phyloP scores from a whole-genome alignment of 2,113 vertebrate genomes.

The Chaenogobius annularis region DNA sequence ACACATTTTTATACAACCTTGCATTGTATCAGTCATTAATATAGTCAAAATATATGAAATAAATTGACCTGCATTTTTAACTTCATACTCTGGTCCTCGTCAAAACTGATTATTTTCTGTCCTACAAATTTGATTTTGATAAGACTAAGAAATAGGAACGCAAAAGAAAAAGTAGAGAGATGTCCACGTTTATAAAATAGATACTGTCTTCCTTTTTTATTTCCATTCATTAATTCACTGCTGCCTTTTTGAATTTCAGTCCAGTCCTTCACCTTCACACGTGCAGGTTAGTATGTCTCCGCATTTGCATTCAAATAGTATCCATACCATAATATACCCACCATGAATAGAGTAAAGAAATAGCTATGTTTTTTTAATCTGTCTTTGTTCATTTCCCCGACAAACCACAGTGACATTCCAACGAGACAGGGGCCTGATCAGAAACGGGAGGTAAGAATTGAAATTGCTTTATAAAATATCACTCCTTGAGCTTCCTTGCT shows the following conservation, averaged over 20 bases:
- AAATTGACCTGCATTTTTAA: not conserved
- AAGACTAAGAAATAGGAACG: not conserved
- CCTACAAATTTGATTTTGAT: not conserved
- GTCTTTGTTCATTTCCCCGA: constrained; percentile 24
- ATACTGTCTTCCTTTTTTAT: constrained; percentile 8
- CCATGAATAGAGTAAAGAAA: constrained; percentile 1
- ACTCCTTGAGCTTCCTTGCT: constrained; percentile 12
- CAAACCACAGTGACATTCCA: constrained; percentile 87
- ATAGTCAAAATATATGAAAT: not conserved
- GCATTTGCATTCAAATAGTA: constrained; percentile 10
- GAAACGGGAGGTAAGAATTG: constrained; percentile 89
- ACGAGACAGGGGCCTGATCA: constrained; percentile 93
- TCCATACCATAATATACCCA: not conserved
- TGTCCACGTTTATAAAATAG: constrained; percentile 4
- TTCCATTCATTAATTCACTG: constrained; percentile 3
- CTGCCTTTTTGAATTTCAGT: constrained; percentile 80
- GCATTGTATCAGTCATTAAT: not conserved
- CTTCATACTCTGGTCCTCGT: not conserved
- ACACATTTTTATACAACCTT: not conserved
- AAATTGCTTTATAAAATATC: constrained; percentile 20
- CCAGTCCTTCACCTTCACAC: constrained; percentile 85
- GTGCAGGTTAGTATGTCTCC: constrained; percentile 75
- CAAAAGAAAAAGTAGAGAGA: not conserved
- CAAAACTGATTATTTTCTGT: not conserved
- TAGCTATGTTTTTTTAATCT: constrained; percentile 14